Conservation (phyloP, 2,797 vertebrate genomes). For the Ctenopoma kingsleyae region DNA sequence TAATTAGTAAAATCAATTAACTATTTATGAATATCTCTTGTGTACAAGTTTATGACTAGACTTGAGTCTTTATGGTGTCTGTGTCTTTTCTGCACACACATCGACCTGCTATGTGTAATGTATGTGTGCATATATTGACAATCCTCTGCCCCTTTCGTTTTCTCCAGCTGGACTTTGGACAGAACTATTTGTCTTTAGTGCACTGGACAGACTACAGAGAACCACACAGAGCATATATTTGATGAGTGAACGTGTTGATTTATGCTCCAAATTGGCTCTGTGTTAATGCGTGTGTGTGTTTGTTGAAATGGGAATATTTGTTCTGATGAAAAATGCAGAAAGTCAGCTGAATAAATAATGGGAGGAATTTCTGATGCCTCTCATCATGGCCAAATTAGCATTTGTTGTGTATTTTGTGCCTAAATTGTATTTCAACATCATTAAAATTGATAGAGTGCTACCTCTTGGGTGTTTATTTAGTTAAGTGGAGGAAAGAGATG, state of each 20-base stretch:
- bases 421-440: conserved; percentile 89
- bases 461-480: conserved; percentile 87
- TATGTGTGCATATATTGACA: conserved; percentile 81
- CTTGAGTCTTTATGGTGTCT: conserved; percentile 65
- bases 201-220: conserved; percentile 78
- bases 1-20: background rate
- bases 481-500: conserved; percentile 83
- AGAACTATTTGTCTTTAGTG: conserved; percentile 81
- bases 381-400: conserved; percentile 86
- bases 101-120: conserved; percentile 74
- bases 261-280: conserved; percentile 78
- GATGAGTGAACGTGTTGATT: conserved; percentile 83
- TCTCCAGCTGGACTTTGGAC: conserved; percentile 77
- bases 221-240: conserved; percentile 82
- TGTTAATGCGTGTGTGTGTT: conserved; percentile 63
- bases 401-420: conserved; percentile 86
- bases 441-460: conserved; percentile 87
- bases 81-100: conserved; percentile 68
- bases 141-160: conserved; percentile 56
- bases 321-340: conserved; percentile 90
- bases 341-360: conserved; percentile 87
- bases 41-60: conserved; percentile 54
- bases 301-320: conserved; percentile 88
- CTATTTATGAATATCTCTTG: background rate
- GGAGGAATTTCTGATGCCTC: conserved; percentile 84